Evolutionary conservation across 1,140 invertebrate species (phyloP), one percentile per base, ranked within the genome.

Genomic region (Trichonephila inaurata): DNA sequence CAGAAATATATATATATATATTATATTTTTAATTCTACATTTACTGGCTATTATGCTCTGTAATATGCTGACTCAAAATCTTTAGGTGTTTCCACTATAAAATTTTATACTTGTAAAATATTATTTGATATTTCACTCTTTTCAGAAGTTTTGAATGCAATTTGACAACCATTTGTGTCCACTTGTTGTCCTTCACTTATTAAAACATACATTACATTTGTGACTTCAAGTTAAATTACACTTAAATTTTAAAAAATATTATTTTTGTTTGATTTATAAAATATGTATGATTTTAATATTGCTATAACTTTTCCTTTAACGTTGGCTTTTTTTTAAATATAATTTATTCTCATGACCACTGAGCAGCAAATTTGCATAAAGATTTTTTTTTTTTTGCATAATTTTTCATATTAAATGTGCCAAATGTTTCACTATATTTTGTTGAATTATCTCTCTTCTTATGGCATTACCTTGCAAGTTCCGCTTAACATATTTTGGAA

Each of bases 41-140:
- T 83, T 83, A 83, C 51, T 83, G 18, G 33, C 18, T 40, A 40
- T 77, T 77, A 77, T 28, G 33, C 82, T 83, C n/a, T 83, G 19
- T 83, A 83, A 83, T 28, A 83, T 60, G 82, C 82, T 83, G 82
- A n/a, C 62, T 88, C 61, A 44, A 88, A 88, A 88, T 88, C 44
- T 88, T 62, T 64, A 88, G 60, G n/a, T 88, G 33, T 66, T 88
- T 40, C 61, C 61, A 40, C 24, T 64, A 44, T 66, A 40, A 64
- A 44, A 21, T 64, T 88, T 88, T 88, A 88, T 58, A 62, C 86
- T 85, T 88, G 61, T 64, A 28, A 40, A 40, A n/a, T 69, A 89
- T 89, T 58, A 58, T 89, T 89, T 89, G n/a, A 89, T 72, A 89
- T 58, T 89, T 69, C 64, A n/a, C 44, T 77, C 44, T 72, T 86